These are phyloP conservation scores for Alectura lathami DNA, from an alignment of 2,113 vertebrate genomes.

Conservation along the genomic window DNA sequence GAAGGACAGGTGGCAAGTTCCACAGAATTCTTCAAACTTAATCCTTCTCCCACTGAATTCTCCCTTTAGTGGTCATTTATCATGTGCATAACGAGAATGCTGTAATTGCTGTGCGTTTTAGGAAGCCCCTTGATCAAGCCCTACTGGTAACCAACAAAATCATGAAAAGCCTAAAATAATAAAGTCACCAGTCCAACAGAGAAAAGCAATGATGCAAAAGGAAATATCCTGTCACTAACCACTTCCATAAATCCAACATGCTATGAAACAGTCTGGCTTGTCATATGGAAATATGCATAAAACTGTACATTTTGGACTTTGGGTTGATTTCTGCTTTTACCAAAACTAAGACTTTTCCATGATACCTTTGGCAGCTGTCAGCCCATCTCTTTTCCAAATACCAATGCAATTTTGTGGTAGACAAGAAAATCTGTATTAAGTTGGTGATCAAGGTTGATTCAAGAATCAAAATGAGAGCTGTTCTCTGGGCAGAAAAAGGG, in stretches of 20 bases:
- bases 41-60: background rate
- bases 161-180: background rate
- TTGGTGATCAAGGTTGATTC: background rate
- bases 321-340: background rate
- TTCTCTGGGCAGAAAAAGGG: background rate
- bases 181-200: background rate
- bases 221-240: background rate
- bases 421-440: background rate
- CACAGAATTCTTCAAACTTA: background rate
- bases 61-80: background rate
- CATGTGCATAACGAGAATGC: background rate
- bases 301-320: background rate
- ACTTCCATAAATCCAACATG: background rate
- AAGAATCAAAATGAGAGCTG: background rate
- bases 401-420: background rate
- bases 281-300: background rate
- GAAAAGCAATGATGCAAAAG: background rate
- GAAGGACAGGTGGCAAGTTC: background rate
- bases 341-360: background rate
- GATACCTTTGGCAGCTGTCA: background rate
- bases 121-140: background rate
- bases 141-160: background rate
- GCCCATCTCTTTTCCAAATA: background rate
- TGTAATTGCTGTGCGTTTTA: background rate
- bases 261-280: background rate